These are phyloP conservation scores for Aurelia aurita DNA, from an alignment of 30 jellyfish, hydroid and myxozoan species.

Conservation along the genomic window DNA sequence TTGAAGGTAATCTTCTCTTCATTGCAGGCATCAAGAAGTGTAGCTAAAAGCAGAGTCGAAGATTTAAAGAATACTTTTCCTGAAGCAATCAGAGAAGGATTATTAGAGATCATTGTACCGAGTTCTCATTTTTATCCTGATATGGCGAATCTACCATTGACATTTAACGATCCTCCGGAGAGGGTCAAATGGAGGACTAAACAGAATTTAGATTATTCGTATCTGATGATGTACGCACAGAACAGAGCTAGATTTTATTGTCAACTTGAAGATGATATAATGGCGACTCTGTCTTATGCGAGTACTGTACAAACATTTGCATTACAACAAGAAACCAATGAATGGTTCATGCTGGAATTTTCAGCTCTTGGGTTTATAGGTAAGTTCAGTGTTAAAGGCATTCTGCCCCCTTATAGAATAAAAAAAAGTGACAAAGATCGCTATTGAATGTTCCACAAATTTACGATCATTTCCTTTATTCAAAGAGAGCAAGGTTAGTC, in stretches of 20 bases:
- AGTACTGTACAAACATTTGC: slow-evolving; percentile 92
- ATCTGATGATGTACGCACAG: slow-evolving; percentile 97
- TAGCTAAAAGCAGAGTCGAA: slow-evolving; percentile 25
- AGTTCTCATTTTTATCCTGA: slow-evolving; percentile 84
- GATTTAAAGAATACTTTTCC: slow-evolving; percentile 53
- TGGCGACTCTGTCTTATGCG: slow-evolving; percentile 97
- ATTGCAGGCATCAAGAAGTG: background rate
- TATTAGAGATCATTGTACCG: slow-evolving; percentile 86
- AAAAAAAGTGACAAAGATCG: too few relatives aligned
- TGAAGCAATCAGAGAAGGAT: slow-evolving; percentile 78
- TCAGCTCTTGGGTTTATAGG: slow-evolving; percentile 96
- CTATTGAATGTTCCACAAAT: too few relatives aligned
- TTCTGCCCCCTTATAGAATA: too few relatives aligned
- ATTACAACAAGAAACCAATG: slow-evolving; percentile 85
- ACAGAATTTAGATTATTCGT: slow-evolving; percentile 92
- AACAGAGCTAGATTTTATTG: slow-evolving; percentile 87
- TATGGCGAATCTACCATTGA: slow-evolving; percentile 83
- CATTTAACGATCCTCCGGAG: slow-evolving; percentile 95
- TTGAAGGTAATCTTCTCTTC: too few relatives aligned
- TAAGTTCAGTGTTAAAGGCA: too few relatives aligned
- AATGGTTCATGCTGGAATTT: slow-evolving; percentile 97
- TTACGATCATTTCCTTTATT: too few relatives aligned
- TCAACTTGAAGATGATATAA: slow-evolving; percentile 95
- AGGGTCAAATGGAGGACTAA: slow-evolving; percentile 98
- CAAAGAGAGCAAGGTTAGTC: too few relatives aligned